These are phyloP conservation scores for Electrona antarctica DNA, from an alignment of 2,113 vertebrate genomes.

Conservation along the genomic window DNA sequence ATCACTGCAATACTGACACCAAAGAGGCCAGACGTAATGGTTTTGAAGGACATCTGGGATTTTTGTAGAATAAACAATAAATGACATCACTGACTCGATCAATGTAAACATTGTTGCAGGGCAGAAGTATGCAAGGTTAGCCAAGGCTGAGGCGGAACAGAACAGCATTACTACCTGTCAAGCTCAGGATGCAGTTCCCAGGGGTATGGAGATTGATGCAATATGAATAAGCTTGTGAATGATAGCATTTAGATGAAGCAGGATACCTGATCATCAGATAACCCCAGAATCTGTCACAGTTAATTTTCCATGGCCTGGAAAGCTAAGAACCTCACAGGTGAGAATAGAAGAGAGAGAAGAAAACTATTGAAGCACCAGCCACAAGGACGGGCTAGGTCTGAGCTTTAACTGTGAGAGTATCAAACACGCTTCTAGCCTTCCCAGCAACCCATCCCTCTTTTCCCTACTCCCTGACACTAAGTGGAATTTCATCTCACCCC, in stretches of 20 bases:
- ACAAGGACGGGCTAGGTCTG: slow-evolving; percentile 26
- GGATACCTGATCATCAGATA: slow-evolving; percentile 28
- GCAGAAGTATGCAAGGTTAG: slow-evolving; percentile 42
- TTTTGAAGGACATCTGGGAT: slow-evolving; percentile 41
- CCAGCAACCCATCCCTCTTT: slow-evolving; percentile 30
- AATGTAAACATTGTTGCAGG: slow-evolving; percentile 56
- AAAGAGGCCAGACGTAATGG: slow-evolving; percentile 5
- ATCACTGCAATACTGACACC: neutral
- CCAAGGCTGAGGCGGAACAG: slow-evolving; percentile 28
- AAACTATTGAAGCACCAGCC: slow-evolving; percentile 45
- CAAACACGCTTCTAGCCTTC: slow-evolving; percentile 41
- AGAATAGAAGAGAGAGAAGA: slow-evolving; percentile 31
- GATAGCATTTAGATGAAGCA: slow-evolving; percentile 32
- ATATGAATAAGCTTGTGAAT: slow-evolving; percentile 58
- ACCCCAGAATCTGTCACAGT: slow-evolving; percentile 27
- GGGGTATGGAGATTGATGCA: slow-evolving; percentile 35
- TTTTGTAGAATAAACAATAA: slow-evolving; percentile 26
- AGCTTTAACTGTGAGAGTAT: slow-evolving; percentile 51
- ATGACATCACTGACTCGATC: slow-evolving; percentile 46
- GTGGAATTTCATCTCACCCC: slow-evolving; percentile 61
- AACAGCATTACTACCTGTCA: slow-evolving; percentile 49
- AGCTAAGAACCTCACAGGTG: slow-evolving; percentile 30
- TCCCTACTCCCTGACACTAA: slow-evolving; percentile 49
- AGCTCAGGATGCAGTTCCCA: slow-evolving; percentile 36
- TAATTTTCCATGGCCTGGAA: slow-evolving; percentile 16